Conservation (phyloP, 1,140 invertebrate genomes). For the Drosophila pachea region DNA sequence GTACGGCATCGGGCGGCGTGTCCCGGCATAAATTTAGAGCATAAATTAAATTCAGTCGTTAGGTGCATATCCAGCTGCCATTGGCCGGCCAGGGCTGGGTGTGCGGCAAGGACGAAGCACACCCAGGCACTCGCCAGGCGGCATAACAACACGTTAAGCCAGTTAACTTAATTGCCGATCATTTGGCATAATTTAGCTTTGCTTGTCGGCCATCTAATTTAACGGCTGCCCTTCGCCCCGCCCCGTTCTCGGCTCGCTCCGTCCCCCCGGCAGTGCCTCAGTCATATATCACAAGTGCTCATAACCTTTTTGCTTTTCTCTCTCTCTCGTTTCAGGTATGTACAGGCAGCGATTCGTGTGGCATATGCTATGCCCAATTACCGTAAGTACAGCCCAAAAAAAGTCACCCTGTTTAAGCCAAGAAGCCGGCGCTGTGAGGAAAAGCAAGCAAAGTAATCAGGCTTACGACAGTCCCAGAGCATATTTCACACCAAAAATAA, state of each 20-base stretch:
- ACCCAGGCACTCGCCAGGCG: background rate
- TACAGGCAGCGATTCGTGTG: background rate
- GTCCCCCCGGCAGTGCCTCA: conserved; percentile 14
- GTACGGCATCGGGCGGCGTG: conserved; percentile 11
- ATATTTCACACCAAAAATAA: conserved; percentile 59
- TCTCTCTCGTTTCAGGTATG: conserved; percentile 39
- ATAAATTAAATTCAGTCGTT: conserved; percentile 30
- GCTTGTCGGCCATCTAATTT: conserved; percentile 1
- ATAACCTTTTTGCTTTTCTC: background rate
- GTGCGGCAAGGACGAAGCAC: too few relatives aligned
- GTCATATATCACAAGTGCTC: conserved; percentile 13
- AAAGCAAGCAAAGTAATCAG: conserved; percentile 39
- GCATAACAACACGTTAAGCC: conserved; percentile 31
- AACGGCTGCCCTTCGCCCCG: conserved; percentile 6
- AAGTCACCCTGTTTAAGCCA: conserved; percentile 16
- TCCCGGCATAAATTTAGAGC: conserved; percentile 42
- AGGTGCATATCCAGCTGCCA: background rate
- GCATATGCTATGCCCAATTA: conserved; percentile 17
- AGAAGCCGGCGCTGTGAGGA: conserved; percentile 18
- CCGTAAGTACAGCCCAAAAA: conserved; percentile 23
- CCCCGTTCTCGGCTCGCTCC: too few relatives aligned
- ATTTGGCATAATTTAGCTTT: conserved; percentile 45
- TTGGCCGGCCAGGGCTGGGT: too few relatives aligned
- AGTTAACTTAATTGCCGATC: conserved; percentile 52
- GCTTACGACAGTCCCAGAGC: conserved; percentile 39